These are phyloP conservation scores for Menidia menidia DNA, from an alignment of 2,797 vertebrate species.

Conservation along the genomic window DNA sequence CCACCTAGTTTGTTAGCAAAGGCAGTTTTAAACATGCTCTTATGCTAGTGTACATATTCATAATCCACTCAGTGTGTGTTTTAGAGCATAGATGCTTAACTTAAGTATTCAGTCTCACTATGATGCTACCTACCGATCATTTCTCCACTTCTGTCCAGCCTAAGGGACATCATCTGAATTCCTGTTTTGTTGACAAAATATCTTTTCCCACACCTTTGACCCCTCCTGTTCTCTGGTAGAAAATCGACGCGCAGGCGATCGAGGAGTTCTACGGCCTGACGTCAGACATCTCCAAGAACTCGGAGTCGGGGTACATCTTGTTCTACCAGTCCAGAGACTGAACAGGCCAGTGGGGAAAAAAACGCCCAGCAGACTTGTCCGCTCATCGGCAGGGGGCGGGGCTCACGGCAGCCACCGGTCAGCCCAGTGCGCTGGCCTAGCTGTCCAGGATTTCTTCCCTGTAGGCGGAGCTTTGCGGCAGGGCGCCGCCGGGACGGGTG, in stretches of 20 bases:
- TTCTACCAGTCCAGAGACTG: constrained; percentile 99
- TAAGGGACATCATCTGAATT: too few species aligned
- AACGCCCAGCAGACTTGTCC: constrained; percentile 58
- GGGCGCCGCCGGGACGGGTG: constrained; percentile 34
- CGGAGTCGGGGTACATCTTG: constrained; percentile 99
- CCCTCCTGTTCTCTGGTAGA: constrained; percentile 75
- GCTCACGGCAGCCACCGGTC: constrained; percentile 48
- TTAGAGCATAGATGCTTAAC: too few species aligned
- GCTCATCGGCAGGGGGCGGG: constrained; percentile 52
- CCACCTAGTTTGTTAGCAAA: neutral
- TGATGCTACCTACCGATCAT: too few species aligned
- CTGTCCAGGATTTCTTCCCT: constrained; percentile 60
- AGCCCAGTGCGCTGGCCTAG: constrained; percentile 55
- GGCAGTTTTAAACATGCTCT: too few species aligned
- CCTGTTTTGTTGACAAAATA: neutral
- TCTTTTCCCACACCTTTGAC: neutral
- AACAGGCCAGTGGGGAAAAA: constrained; percentile 49
- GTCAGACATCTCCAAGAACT: constrained; percentile 99
- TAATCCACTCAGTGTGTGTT: too few species aligned
- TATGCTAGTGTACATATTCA: too few species aligned
- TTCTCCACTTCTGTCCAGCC: too few species aligned
- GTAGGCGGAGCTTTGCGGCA: constrained; percentile 63
- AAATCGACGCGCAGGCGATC: constrained; percentile 98
- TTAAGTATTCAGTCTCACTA: too few species aligned
- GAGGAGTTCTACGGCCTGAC: constrained; percentile 99